These are phyloP conservation scores for Drosophila melanica DNA, from an alignment of 1,140 invertebrate species.

Conservation along the genomic window DNA sequence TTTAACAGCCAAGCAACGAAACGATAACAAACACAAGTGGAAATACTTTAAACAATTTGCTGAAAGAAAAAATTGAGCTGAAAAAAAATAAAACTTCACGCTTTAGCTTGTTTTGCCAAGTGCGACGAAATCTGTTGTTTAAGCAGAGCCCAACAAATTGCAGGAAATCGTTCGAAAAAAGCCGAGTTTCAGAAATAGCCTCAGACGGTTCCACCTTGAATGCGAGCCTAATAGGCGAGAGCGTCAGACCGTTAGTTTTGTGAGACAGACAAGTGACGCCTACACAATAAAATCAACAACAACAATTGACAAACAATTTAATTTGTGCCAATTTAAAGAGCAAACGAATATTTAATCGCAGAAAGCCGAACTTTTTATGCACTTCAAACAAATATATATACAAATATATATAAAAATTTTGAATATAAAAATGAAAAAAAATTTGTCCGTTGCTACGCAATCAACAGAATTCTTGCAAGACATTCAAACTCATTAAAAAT, in stretches of 20 bases:
- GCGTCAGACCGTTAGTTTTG: not conserved
- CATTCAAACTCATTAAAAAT: too few species aligned
- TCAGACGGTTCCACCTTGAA: slow-evolving; percentile 73
- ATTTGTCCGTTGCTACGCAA: too few species aligned
- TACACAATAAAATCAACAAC: slow-evolving; percentile 36
- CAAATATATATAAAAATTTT: not conserved
- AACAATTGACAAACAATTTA: slow-evolving; percentile 63
- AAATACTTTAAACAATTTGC: slow-evolving; percentile 15
- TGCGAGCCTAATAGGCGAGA: slow-evolving; percentile 55
- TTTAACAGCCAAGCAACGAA: not conserved
- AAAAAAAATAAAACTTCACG: slow-evolving; percentile 33
- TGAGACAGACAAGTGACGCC: slow-evolving; percentile 21
- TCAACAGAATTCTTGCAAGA: too few species aligned
- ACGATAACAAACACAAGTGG: slow-evolving; percentile 13
- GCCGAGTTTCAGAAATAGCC: slow-evolving; percentile 12
- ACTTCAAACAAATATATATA: not conserved
- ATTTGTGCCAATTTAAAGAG: slow-evolving; percentile 62
- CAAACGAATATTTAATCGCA: not conserved
- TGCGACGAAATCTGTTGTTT: slow-evolving; percentile 36
- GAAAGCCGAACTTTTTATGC: not conserved
- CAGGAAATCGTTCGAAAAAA: slow-evolving; percentile 64
- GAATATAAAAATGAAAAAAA: too few species aligned
- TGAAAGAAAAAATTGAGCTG: slow-evolving; percentile 15
- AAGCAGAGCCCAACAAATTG: slow-evolving; percentile 52
- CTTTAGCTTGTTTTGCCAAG: slow-evolving; percentile 47